Evolutionary conservation across 2,888 invertebrate species (phyloP), one percentile per base, ranked within the genome.

Genomic region (Acleris laterana): DNA sequence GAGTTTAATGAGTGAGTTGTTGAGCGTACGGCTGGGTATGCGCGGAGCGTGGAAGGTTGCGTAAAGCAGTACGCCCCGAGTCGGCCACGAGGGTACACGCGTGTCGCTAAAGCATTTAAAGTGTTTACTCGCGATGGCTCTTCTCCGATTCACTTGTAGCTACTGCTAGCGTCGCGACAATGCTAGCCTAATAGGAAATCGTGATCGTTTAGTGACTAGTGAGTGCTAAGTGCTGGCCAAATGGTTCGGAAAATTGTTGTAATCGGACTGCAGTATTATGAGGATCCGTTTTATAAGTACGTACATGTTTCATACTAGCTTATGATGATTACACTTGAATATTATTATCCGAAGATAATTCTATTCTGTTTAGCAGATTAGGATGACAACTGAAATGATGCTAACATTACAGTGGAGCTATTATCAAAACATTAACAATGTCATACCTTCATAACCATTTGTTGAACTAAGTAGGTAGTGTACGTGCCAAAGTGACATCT

Each of bases 221-320:
- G 80, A 74, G 78, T 83, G 69, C 80, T 79, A 76, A 78, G 75
- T 79, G 79, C 78, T 73, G 72, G 70, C 75, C 82, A 85, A 85
- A 91, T 91, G 91, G 91, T 91, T 88, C 81, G 89, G 72, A 91
- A 91, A 81, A 91, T 91, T 73, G 89, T 90, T 74, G 91, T 91
- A 55, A 83, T 91, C 71, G 91, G 91, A 68, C 86, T 91, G 78
- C 88, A 85, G 66, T 88, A 91, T 72, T 92, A 92, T 72, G 91
- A 92, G 75, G 91, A 92, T 80, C 91, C 91, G 52, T 92, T 90
- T 78, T 90, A 92, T 78, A 90, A 90, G 89, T 90, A 84, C 77
- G 87, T 87, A 72, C 32, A 46, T 17, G 17, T 7, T 13, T 38
- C 13, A 1, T 13, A 38, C 38, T 38, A 38, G 38, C 38, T 38